Percentiles rank a stretch among this genome's conserved stretches.
Conservation (phyloP, 2,797 vertebrate species). For the Lepidocolaptes lacrymiger region DNA sequence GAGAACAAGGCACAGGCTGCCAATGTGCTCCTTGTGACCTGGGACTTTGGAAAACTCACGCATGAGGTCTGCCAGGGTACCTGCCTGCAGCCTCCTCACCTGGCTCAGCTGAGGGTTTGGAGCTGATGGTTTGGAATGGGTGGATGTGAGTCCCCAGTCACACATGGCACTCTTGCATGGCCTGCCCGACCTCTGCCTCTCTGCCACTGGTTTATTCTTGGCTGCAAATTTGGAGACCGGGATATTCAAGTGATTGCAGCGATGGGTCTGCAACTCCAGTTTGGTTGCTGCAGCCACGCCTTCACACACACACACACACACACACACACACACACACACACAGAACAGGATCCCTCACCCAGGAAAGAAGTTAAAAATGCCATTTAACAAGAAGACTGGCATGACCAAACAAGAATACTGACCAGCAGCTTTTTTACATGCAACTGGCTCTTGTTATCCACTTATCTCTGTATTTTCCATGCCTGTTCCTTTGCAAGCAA, state of each 20-base stretch:
- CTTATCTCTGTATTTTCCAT: not conserved
- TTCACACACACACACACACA: not conserved
- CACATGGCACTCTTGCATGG: accelerated
- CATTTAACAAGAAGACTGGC: not conserved
- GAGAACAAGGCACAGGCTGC: not conserved
- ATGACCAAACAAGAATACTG: not conserved
- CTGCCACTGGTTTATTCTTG: not conserved
- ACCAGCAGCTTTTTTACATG: not conserved
- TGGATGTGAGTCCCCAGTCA: not conserved
- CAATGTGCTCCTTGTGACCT: not conserved
- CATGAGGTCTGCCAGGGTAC: not conserved
- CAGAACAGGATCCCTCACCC: not conserved
- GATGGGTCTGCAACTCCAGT: not conserved
- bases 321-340: too few relatives aligned
- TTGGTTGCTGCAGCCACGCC: not conserved
- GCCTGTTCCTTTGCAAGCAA: not conserved
- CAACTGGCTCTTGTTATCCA: not conserved
- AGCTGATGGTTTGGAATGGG: not conserved
- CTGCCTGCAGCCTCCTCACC: not conserved
- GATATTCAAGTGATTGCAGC: not conserved
- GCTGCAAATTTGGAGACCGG: not conserved
- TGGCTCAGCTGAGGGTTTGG: not conserved
- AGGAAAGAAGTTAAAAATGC: not conserved
- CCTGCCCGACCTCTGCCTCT: not conserved
- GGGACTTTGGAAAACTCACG: not conserved